Base-by-base conservation (phyloP, 2,797 vertebrate species). In the Macrochelys suwanniensis region DNA sequence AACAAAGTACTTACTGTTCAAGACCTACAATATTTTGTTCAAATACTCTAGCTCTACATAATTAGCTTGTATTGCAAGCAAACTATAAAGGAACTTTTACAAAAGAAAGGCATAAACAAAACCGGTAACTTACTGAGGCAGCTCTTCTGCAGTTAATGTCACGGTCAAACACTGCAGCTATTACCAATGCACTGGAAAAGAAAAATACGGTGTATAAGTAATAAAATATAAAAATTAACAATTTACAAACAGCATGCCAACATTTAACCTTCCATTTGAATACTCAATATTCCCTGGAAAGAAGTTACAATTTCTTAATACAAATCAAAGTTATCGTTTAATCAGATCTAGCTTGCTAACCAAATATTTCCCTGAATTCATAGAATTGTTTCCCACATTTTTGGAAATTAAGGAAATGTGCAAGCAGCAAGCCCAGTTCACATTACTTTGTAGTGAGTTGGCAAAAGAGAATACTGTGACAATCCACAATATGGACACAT, bases 121-220 rank as follows among this genome's bases (percentile, higher is more conserved):
- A 8, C 31, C 71, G 45, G 4, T 10, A 47, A 98, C 99, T 99
- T 97, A 99, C 99, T 9, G 99, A 99, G 21, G 99, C 99, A 5
- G 99, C 99, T 98, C 99, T 98, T 90, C 99, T 98, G 98, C 99
- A 99, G 92, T 99, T 99, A 57, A 99, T 97, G 7, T 99, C 98
- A 23, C 99, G 98, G 93, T 99, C 99, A 93, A 99, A 99, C 57
- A 99, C 98, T 1, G 99, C 97, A 8, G 99, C 98, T 65, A 99
- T 98, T 86, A 99, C 97, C 98, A 99, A 61, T 0, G 99, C 98
- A 16, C 99, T 99, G 97, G 59, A 82, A 82, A 97, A 85, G 95
- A 2, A 93, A 93, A 92, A 90, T 17, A 95, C 0, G 10, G n/a
- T 56, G 19, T 21, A 28, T 97, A 76, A 97, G 85, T 16, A 90